Evolutionary conservation across 2,888 invertebrate genomes (phyloP).

Genomic region (Quadroppia sp.): DNA sequence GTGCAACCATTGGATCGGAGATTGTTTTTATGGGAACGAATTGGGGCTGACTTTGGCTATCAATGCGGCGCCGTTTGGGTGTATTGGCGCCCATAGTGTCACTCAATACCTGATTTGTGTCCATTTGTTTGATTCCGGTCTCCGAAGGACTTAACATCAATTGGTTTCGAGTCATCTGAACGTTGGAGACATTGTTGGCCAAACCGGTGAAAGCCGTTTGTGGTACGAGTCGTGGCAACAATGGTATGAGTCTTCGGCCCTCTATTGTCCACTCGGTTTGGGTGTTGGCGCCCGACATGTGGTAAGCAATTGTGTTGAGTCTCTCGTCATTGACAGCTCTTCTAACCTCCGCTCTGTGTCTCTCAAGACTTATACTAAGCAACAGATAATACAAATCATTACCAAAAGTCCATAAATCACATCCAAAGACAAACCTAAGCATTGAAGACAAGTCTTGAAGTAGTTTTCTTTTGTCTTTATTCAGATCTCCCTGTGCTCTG

Average conservation of each 20-base stretch:
- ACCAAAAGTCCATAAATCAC: background rate
- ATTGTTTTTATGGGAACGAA: slow-evolving; percentile 7
- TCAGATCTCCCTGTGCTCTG: slow-evolving; percentile 84
- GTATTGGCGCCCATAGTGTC: background rate
- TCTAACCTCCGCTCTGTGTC: slow-evolving; percentile 85
- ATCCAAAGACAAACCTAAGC: slow-evolving; percentile 53
- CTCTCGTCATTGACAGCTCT: slow-evolving; percentile 88
- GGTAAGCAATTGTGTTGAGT: slow-evolving; percentile 72
- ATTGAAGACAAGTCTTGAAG: slow-evolving; percentile 74
- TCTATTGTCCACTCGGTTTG: slow-evolving; percentile 76
- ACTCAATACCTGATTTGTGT: background rate
- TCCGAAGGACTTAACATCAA: background rate
- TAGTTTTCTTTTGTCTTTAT: slow-evolving; percentile 74
- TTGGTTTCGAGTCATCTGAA: slow-evolving; percentile 62
- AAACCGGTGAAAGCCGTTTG: slow-evolving; percentile 77
- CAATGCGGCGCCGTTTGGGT: slow-evolving; percentile 15
- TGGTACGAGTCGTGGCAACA: slow-evolving; percentile 75
- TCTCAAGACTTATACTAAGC: slow-evolving; percentile 75
- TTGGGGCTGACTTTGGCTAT: slow-evolving; percentile 18
- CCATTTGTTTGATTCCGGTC: slow-evolving; percentile 7
- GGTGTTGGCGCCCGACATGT: slow-evolving; percentile 56
- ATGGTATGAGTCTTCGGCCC: slow-evolving; percentile 74
- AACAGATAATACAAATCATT: slow-evolving; percentile 33
- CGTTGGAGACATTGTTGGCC: slow-evolving; percentile 71
- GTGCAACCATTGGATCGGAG: background rate